phyloP scores from a whole-genome alignment of 2,888 invertebrate species.

The Ceramica pisi region DNA sequence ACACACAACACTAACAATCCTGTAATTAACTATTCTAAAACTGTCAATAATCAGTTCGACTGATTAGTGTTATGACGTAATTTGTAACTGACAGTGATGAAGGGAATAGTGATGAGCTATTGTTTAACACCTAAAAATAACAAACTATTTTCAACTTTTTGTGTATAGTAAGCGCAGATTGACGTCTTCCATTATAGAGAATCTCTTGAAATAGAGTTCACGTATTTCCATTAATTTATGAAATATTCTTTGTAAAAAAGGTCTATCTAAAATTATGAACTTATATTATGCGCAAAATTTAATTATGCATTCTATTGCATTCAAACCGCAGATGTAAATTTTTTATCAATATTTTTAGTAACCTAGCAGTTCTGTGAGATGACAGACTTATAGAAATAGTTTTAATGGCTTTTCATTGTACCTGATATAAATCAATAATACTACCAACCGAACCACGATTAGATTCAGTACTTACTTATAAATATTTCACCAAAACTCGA shows the following conservation, averaged over 20 bases:
- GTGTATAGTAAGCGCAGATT: not conserved
- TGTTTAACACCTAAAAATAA: constrained; percentile 16
- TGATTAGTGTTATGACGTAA: not conserved
- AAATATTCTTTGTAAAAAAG: not conserved
- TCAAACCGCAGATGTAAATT: not conserved
- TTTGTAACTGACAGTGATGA: constrained; percentile 5
- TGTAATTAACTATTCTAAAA: no score
- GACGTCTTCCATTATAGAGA: not conserved
- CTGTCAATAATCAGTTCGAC: constrained; percentile 13
- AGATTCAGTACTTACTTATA: not conserved
- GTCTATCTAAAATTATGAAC: not conserved
- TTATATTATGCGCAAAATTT: not conserved
- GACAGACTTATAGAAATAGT: not conserved
- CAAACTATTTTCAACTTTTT: not conserved
- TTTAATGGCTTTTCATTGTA: not conserved
- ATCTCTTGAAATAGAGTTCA: not conserved
- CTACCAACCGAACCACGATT: not conserved
- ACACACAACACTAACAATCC: no score
- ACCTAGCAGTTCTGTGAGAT: not conserved
- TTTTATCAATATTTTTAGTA: not conserved
- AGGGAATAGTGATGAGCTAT: constrained; percentile 1
- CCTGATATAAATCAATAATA: not conserved
- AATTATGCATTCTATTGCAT: not conserved
- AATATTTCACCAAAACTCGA: constrained; percentile 14
- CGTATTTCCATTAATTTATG: no score